These are phyloP conservation scores for Polypterus senegalus DNA, from an alignment of 2,113 vertebrate species.

Conservation along the genomic window DNA sequence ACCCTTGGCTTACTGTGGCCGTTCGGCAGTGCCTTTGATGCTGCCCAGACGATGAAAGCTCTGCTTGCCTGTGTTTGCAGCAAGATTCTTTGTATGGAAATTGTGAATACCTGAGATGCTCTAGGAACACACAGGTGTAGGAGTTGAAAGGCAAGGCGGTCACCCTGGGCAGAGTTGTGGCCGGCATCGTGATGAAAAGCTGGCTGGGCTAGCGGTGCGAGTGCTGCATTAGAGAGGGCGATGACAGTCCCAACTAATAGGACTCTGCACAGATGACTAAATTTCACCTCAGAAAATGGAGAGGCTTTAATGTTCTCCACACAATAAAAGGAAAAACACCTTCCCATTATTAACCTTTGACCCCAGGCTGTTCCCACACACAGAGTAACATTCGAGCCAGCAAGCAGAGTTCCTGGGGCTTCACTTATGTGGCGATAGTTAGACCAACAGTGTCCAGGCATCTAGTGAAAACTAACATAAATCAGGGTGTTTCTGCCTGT, in stretches of 20 bases:
- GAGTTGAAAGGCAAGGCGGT: slow-evolving; percentile 26
- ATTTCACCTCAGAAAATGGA: slow-evolving; percentile 30
- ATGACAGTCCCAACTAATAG: slow-evolving; percentile 53
- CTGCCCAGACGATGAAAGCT: not conserved
- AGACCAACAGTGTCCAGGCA: not conserved
- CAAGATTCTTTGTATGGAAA: slow-evolving; percentile 11
- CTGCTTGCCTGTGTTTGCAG: slow-evolving; percentile 24
- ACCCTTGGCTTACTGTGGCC: too few relatives aligned
- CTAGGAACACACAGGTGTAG: slow-evolving; percentile 41
- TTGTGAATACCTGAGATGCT: slow-evolving; percentile 34
- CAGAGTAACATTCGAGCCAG: not conserved
- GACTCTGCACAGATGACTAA: slow-evolving; percentile 38
- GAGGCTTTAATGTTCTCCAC: slow-evolving; percentile 29
- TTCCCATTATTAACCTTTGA: slow-evolving; percentile 38
- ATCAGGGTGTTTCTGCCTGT: too few relatives aligned
- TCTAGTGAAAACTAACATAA: not conserved
- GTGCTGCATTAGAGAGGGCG: slow-evolving; percentile 51
- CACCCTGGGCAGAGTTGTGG: slow-evolving; percentile 15
- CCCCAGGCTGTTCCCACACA: slow-evolving; percentile 28
- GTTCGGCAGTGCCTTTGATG: not conserved
- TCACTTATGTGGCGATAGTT: slow-evolving; percentile 2
- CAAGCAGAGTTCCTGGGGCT: not conserved
- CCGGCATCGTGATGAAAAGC: slow-evolving; percentile 39
- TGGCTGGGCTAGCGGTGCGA: slow-evolving; percentile 35
- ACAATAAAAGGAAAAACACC: slow-evolving; percentile 25